phyloP scores from a whole-genome alignment of 2,113 vertebrate genomes.

The Indri indri region DNA sequence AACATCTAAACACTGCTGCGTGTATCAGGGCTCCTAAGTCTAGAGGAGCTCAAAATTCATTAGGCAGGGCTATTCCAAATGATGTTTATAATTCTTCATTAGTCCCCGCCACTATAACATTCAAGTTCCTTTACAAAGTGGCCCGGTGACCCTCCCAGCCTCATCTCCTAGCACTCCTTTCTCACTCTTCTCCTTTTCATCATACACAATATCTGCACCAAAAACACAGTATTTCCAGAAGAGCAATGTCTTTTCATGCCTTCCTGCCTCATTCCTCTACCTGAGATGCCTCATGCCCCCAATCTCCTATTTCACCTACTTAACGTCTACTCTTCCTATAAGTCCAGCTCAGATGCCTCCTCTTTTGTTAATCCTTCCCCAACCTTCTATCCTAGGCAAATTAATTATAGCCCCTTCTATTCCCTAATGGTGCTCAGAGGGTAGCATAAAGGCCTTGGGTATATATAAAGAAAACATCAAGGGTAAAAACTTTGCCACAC shows the following conservation, averaged over 20 bases:
- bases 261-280: not conserved
- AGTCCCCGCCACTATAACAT: not conserved
- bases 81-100: not conserved
- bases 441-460: not conserved
- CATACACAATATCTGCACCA: not conserved
- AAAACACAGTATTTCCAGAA: constrained; percentile 16
- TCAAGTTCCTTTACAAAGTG: constrained; percentile 3
- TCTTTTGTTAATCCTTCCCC: not conserved
- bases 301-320: not conserved
- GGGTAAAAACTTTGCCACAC: not conserved
- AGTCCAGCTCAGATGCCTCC: not conserved
- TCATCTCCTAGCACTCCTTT: not conserved
- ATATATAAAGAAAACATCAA: not conserved
- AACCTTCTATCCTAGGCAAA: not conserved
- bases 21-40: not conserved
- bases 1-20: not conserved
- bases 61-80: not conserved
- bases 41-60: constrained; percentile 17
- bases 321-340: not conserved
- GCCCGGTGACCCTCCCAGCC: not conserved
- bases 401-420: not conserved
- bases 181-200: not conserved
- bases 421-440: not conserved
- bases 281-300: not conserved
- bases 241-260: not conserved